Evolutionary conservation across 2,113 vertebrate genomes (phyloP).

Genomic region (Apistogramma diplotaenia): DNA sequence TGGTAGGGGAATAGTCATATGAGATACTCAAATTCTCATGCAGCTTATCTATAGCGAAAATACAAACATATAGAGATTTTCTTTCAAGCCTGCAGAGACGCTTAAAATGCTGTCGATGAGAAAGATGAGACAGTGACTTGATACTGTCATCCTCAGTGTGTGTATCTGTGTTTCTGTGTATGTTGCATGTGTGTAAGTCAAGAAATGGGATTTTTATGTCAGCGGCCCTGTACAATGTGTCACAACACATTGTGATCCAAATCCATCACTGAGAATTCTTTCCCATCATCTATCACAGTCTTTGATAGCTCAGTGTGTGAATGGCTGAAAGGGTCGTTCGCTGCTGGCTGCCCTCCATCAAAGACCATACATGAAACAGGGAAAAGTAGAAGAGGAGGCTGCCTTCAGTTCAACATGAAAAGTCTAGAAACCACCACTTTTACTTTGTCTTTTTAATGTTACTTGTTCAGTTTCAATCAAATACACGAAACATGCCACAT

Average conservation of each 20-base stretch:
- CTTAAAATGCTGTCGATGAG: neutral
- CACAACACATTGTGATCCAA: slow-evolving; percentile 41
- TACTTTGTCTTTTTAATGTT: neutral
- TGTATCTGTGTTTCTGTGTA: neutral
- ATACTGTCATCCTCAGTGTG: slow-evolving; percentile 2
- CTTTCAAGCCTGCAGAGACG: neutral
- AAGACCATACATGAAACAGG: slow-evolving; percentile 4
- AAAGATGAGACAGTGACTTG: neutral
- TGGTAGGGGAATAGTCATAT: slow-evolving; percentile 14
- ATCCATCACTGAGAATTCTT: slow-evolving; percentile 44
- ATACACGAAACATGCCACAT: neutral
- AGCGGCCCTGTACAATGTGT: slow-evolving; percentile 25
- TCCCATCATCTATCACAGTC: slow-evolving; percentile 41
- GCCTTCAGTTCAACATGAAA: neutral
- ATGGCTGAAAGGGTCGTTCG: slow-evolving; percentile 19
- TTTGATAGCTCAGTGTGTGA: slow-evolving; percentile 33
- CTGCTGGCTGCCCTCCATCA: slow-evolving; percentile 40
- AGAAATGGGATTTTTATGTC: slow-evolving; percentile 28
- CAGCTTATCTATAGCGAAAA: neutral
- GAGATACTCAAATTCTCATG: neutral
- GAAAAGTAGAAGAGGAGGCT: neutral
- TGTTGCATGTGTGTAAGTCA: neutral
- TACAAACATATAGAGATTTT: neutral
- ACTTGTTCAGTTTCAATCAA: neutral
- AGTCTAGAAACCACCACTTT: neutral